Base-by-base conservation (phyloP, 2,888 invertebrate genomes). In the Linnaemya tessellans region DNA sequence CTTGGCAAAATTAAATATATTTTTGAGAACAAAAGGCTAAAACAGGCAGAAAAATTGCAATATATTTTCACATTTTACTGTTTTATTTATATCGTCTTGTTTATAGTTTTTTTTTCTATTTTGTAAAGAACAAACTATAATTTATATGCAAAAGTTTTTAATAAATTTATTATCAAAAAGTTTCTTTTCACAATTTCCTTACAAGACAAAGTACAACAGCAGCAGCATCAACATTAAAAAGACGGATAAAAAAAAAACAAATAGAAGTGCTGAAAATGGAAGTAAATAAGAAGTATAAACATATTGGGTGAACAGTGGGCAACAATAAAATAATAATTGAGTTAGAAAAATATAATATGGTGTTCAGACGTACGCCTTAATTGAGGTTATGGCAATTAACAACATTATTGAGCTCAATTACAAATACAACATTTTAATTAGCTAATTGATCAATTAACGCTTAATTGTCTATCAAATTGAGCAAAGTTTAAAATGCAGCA, bases 111-210 rank as follows among this genome's bases (percentile, higher is more conserved):
- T 73, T 67, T 41, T 58, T 70, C 11, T 64, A 54, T 51, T 71
- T 38, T 58, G n/a, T 20, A 65, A 70, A 74, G 60, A 58, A 87
- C 84, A 87, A 89, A 89, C 87, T 89, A 88, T 84, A 88, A 89
- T 89, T 89, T 89, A 89, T 87, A 89, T 88, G 88, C 88, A 88
- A 88, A 90, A 90, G 87, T 90, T 90, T 88, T 89, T 88, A 89
- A 89, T 90, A 89, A 89, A 90, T 90, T 90, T 90, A 90, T 90
- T 90, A 90, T 87, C 87, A 80, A 87, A 89, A 90, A 88, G 80
- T 88, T 88, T 87, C 82, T 89, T 74, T 82, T 30, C 80, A 81
- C 74, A 87, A 84, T 83, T 88, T 88, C 83, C 71, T 65, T 75
- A 64, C 49, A 67, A 83, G 68, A 60, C 60, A 70, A 83, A 83